Conservation (phyloP, 1,140 invertebrate species). For the Kradibia gibbosae region DNA sequence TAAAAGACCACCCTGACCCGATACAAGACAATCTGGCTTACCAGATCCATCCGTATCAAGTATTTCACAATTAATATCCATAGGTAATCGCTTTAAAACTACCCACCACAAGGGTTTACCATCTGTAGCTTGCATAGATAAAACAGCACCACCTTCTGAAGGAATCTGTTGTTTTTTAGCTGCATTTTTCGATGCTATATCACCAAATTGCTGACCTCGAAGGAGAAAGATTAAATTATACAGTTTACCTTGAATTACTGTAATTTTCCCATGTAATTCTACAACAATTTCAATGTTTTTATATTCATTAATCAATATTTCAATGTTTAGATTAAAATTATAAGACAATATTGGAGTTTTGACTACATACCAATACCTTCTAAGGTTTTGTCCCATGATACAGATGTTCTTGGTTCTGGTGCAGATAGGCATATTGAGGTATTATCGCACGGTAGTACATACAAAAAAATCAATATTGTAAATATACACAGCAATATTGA, state of each 20-base stretch:
- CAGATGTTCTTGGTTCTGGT: slow-evolving; percentile 74
- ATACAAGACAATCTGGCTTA: slow-evolving; percentile 81
- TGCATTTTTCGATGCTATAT: slow-evolving; percentile 73
- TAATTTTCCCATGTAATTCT: slow-evolving; percentile 81
- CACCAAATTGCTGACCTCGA: slow-evolving; percentile 74
- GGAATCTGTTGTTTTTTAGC: slow-evolving; percentile 61
- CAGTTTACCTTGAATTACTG: slow-evolving; percentile 77
- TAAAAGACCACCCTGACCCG: slow-evolving; percentile 79
- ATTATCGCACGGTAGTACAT: slow-evolving; percentile 81
- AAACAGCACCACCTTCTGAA: slow-evolving; percentile 70
- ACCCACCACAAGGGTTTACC: slow-evolving; percentile 77
- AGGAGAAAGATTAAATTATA: slow-evolving; percentile 82
- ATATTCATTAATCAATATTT: background rate
- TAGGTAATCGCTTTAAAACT: slow-evolving; percentile 77
- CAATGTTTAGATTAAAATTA: slow-evolving; percentile 1
- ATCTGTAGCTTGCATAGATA: slow-evolving; percentile 72
- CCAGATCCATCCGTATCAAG: slow-evolving; percentile 81
- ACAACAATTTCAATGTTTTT: slow-evolving; percentile 48
- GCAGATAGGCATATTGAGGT: slow-evolving; percentile 76
- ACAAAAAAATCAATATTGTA: slow-evolving; percentile 81
- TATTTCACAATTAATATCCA: slow-evolving; percentile 79
- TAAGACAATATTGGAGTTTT: background rate
- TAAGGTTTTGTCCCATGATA: slow-evolving; percentile 80
- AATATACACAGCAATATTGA: slow-evolving; percentile 81
- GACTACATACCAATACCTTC: slow-evolving; percentile 75